Evolutionary conservation across 2,113 vertebrate species (phyloP).

Genomic region (Gallinago paraguaiae): DNA sequence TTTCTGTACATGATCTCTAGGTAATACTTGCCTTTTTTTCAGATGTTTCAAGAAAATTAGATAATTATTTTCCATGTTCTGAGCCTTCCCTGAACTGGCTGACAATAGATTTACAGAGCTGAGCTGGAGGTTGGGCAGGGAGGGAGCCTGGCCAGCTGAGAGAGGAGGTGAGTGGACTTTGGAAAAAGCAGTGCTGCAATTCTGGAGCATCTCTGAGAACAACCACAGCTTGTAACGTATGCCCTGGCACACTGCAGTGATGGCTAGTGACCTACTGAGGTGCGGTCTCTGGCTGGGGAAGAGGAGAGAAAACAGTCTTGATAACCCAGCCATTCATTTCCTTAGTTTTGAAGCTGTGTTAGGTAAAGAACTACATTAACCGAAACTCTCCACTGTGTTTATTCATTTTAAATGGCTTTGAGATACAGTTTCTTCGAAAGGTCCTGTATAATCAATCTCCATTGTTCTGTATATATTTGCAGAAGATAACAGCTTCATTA

Average conservation of each 20-base stretch:
- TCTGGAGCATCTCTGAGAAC: not conserved
- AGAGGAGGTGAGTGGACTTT: not conserved
- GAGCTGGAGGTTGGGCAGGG: not conserved
- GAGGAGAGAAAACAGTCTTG: not conserved
- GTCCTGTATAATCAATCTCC: slow-evolving; percentile 8
- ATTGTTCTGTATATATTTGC: slow-evolving; percentile 30
- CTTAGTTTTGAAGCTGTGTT: not conserved
- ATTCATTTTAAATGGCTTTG: not conserved
- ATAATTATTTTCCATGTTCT: not conserved
- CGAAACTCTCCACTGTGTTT: slow-evolving; percentile 8
- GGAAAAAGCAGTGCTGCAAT: not conserved
- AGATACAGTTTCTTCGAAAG: not conserved
- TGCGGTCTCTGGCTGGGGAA: not conserved
- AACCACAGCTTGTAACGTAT: not conserved
- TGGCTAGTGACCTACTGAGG: not conserved
- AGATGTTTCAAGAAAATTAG: slow-evolving; percentile 18
- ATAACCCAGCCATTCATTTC: not conserved
- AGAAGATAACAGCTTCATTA: slow-evolving; percentile 54
- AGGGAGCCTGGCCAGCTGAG: not conserved
- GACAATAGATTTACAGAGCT: not conserved
- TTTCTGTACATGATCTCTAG: slow-evolving; percentile 20
- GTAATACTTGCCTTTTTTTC: not conserved
- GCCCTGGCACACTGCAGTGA: not conserved
- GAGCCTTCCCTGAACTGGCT: not conserved
- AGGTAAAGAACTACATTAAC: not conserved